Evolutionary conservation across 1,140 invertebrate genomes (phyloP), one percentile per base, ranked within the genome.

Genomic region (Adoxophyes honmai): DNA sequence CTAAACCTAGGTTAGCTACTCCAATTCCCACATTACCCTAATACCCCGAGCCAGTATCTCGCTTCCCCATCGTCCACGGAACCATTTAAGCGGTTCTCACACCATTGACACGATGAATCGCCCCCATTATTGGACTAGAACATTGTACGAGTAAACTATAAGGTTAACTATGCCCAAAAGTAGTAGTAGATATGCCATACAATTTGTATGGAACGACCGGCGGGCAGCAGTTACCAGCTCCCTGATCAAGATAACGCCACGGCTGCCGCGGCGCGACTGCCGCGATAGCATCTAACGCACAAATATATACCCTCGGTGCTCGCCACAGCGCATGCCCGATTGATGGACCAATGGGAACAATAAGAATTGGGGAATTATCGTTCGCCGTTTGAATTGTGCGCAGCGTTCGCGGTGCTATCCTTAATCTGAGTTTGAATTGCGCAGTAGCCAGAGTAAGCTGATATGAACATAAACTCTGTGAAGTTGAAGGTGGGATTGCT

Each of bases 141-240:
- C 73, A 78, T 70, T 62, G 64, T 66, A 76, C 77, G 81, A 73
- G 75, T 75, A 81, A 73, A 77, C 81, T 78, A 72, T 77, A 81
- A 78, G 81, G 83, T 81, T 86, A 83, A 83, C 81, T 80, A 81
- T 83, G 81, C 78, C 81, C 81, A 84, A 86, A 86, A 84, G 66
- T 75, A 81, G 83, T 60, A 80, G 68, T 67, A 79, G 79, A 84
- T 81, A 80, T 69, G 73, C 78, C 74, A 79, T 80, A 84, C 83
- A 86, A 86, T 85, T 86, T 86, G 83, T 85, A 80, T 86, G 77
- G 73, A 83, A 72, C 75, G 78, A 79, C 73, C 74, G 60, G 73
- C 68, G 62, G 64, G 75, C 67, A 62, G 71, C 63, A 70, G 75
- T 78, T 73, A 71, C 75, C 62, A 72, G 75, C 66, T 65, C 57